phyloP scores from a whole-genome alignment of 2,113 vertebrate genomes.

The Siniperca knerii region DNA sequence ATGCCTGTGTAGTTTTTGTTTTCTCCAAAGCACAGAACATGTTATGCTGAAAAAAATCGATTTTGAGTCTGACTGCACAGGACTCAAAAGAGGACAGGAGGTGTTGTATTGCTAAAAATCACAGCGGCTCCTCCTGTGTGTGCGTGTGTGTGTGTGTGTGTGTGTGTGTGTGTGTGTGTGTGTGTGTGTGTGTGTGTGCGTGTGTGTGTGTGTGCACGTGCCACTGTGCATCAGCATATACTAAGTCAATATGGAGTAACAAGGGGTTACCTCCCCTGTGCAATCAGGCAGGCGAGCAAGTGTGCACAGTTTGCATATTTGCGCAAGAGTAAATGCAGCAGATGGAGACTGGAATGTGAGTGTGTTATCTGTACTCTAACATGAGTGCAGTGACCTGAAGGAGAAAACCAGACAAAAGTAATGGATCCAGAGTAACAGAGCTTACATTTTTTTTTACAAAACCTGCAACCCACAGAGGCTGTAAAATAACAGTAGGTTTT shows the following conservation, averaged over 20 bases:
- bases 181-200: neutral
- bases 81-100: neutral
- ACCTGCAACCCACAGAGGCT: neutral
- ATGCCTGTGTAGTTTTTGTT: neutral
- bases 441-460: slow-evolving; percentile 1
- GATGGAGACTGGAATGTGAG: neutral
- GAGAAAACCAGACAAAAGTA: slow-evolving; percentile 5
- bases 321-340: neutral
- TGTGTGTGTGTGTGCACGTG: neutral
- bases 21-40: neutral
- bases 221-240: slow-evolving; percentile 1
- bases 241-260: slow-evolving; percentile 9
- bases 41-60: neutral
- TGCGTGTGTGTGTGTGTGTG: neutral
- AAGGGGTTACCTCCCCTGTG: slow-evolving; percentile 5
- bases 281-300: neutral
- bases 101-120: neutral
- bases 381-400: slow-evolving; percentile 52
- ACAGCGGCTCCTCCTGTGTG: neutral
- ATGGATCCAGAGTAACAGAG: slow-evolving; percentile 23
- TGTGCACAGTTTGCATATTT: slow-evolving; percentile 4
- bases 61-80: neutral
- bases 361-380: slow-evolving; percentile 24
- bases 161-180: neutral
- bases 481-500: neutral